A percentile compares a stretch with the other conserved stretches of the same genome.
phyloP scores from a whole-genome alignment of 2,113 vertebrate species.

The Gavialis gangeticus region DNA sequence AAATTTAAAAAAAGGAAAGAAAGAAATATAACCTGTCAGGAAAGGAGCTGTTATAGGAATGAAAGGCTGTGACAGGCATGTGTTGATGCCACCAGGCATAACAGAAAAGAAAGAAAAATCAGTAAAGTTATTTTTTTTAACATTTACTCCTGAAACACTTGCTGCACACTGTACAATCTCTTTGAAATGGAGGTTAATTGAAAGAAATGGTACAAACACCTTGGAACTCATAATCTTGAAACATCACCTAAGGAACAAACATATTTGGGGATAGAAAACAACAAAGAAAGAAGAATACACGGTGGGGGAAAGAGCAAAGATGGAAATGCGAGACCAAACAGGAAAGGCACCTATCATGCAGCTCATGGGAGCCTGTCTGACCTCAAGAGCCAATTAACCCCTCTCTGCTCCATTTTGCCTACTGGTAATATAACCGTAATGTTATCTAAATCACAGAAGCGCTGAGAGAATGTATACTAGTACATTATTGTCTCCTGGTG shows the following conservation, averaged over 20 bases:
- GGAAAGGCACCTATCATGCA: rapidly evolving
- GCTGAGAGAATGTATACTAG: neutral
- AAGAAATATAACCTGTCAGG: neutral
- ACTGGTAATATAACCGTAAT: too few species aligned
- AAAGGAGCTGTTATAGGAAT: constrained; percentile 49
- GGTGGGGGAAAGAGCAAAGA: neutral
- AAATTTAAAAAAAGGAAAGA: neutral
- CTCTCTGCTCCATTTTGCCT: neutral
- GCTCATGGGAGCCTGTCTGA: rapidly evolving
- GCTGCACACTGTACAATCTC: constrained; percentile 19
- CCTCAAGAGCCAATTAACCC: neutral
- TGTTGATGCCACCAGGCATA: constrained; percentile 77
- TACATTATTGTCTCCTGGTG: too few species aligned
- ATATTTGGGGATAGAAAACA: constrained; percentile 12
- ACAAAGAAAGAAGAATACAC: neutral
- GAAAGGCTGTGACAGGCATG: constrained; percentile 56
- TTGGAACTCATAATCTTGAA: constrained; percentile 12
- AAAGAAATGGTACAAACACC: constrained; percentile 50
- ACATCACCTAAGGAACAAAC: constrained; percentile 37
- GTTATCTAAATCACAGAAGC: too few species aligned
- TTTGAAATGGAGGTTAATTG: constrained; percentile 75
- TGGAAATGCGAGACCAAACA: neutral
- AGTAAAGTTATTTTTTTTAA: constrained; percentile 20
- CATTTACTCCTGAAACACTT: constrained; percentile 60
- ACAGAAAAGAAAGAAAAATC: constrained; percentile 58